Conservation (phyloP, 2,113 vertebrate genomes). For the Gymnobelideus leadbeateri region DNA sequence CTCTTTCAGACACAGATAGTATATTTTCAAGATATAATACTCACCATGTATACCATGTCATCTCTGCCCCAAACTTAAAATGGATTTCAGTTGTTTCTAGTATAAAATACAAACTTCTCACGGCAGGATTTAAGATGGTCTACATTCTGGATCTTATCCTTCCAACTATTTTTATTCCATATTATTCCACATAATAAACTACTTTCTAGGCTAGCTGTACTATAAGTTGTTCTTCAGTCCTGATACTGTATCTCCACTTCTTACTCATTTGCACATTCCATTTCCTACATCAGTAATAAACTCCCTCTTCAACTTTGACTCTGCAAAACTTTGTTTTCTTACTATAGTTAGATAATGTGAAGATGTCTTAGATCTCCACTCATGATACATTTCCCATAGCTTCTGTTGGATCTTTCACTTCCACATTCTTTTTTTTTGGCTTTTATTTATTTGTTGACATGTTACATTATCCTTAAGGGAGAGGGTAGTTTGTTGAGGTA, state of each 20-base stretch:
- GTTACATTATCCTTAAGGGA: background rate
- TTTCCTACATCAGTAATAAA: background rate
- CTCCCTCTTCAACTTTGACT: background rate
- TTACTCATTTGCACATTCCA: background rate
- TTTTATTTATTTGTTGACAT: background rate
- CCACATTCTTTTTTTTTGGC: background rate
- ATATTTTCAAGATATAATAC: background rate
- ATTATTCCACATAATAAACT: background rate
- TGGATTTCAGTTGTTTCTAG: background rate
- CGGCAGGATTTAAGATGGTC: rapidly evolving
- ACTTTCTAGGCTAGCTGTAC: background rate
- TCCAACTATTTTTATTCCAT: background rate
- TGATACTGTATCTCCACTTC: background rate
- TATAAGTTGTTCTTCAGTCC: background rate
- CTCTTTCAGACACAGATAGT: too few species aligned
- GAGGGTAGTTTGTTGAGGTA: background rate
- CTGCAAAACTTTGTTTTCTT: background rate
- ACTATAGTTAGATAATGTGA: background rate
- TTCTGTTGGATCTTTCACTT: background rate
- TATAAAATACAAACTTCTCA: background rate
- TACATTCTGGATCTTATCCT: background rate
- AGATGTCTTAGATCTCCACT: background rate
- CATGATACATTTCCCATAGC: background rate
- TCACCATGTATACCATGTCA: background rate
- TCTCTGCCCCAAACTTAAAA: background rate